Percentiles rank a stretch among this genome's conserved stretches.
These are phyloP conservation scores for Acrobasis repandana DNA, from an alignment of 2,888 invertebrate genomes.

Conservation along the genomic window DNA sequence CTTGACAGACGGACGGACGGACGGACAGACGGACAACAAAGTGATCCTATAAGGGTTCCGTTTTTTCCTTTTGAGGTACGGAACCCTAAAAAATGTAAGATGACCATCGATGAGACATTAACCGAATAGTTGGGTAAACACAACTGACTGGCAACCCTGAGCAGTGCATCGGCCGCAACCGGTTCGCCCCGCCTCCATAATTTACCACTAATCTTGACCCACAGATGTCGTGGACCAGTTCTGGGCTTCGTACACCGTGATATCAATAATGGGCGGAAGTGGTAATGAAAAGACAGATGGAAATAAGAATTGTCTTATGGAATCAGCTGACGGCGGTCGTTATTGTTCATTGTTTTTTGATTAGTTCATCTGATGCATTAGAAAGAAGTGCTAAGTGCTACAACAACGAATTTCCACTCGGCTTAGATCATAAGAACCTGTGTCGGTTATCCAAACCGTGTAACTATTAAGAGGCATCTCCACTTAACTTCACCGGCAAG, in stretches of 20 bases:
- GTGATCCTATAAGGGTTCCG: no score
- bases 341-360: not conserved
- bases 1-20: no score
- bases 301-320: not conserved
- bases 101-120: not conserved
- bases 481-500: no score
- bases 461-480: no score
- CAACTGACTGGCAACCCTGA: conserved; percentile 18
- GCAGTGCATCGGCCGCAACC: conserved; percentile 66
- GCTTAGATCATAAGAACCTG: not conserved
- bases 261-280: conserved; percentile 57
- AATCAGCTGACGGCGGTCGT: not conserved
- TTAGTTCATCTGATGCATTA: not conserved
- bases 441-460: no score
- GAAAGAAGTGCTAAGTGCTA: not conserved
- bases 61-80: no score
- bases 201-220: conserved; percentile 78
- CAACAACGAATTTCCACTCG: not conserved
- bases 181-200: conserved; percentile 59
- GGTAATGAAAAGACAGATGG: conserved; percentile 26
- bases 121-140: not conserved
- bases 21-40: no score
- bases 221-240: conserved; percentile 67
- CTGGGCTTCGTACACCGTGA: conserved; percentile 45
- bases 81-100: no score